These are phyloP conservation scores for Thymelicus acteon DNA, from an alignment of 2,888 invertebrate genomes.

Conservation along the genomic window DNA sequence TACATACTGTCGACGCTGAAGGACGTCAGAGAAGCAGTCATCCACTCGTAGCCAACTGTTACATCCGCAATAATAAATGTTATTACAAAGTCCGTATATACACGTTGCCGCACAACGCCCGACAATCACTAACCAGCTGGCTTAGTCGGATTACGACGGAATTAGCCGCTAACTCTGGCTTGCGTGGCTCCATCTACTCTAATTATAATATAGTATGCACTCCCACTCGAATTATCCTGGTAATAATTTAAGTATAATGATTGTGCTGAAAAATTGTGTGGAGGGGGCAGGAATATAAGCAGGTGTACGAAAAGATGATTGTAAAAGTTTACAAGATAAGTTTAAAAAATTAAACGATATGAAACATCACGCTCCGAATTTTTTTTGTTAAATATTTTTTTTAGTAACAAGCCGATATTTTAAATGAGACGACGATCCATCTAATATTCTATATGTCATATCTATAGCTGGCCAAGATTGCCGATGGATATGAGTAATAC, in stretches of 20 bases:
- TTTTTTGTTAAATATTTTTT: too few relatives aligned
- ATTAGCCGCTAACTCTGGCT: slow-evolving; percentile 24
- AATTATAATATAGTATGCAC: slow-evolving; percentile 13
- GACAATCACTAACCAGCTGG: slow-evolving; percentile 16
- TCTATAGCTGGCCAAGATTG: too few relatives aligned
- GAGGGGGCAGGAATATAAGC: too few relatives aligned
- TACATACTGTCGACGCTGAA: background rate
- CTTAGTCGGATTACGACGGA: slow-evolving; percentile 17
- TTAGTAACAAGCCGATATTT: too few relatives aligned
- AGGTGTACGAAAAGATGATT: too few relatives aligned
- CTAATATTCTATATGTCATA: too few relatives aligned
- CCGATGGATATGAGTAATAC: too few relatives aligned
- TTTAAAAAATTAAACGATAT: too few relatives aligned
- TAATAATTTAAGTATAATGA: background rate
- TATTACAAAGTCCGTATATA: slow-evolving; percentile 8
- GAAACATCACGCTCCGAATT: too few relatives aligned
- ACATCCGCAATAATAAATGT: background rate
- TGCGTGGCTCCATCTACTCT: slow-evolving; percentile 2
- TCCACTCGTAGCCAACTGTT: background rate
- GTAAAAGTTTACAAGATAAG: too few relatives aligned
- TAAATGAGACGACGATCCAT: too few relatives aligned
- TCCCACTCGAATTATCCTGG: slow-evolving; percentile 4
- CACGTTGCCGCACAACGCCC: background rate
- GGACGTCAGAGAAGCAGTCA: background rate
- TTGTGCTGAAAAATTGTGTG: too few relatives aligned